Evolutionary conservation across 30 jellyfish, hydroid and myxozoan species (phyloP).

Genomic region (Hydractinia echinata): DNA sequence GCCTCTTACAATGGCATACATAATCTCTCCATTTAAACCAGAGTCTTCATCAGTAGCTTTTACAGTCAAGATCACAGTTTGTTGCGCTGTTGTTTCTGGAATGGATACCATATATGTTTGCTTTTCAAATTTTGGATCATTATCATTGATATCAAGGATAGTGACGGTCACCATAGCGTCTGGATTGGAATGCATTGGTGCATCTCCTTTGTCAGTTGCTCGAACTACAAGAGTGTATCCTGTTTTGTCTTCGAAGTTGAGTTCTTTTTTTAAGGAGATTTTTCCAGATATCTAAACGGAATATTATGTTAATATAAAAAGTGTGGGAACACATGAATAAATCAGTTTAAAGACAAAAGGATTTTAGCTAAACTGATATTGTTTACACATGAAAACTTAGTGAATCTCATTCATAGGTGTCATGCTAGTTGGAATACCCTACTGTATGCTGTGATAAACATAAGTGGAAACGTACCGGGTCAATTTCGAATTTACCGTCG

Average conservation of each 20-base stretch:
- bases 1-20: background rate
- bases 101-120: background rate
- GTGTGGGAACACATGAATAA: too few species aligned
- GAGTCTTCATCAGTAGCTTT: slow-evolving; percentile 9
- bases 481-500: background rate
- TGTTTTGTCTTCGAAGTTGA: slow-evolving; percentile 12
- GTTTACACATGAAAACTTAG: too few species aligned
- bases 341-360: too few species aligned
- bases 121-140: background rate
- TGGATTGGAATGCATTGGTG: background rate
- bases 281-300: slow-evolving; percentile 12
- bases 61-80: background rate
- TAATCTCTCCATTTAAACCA: slow-evolving; percentile 10
- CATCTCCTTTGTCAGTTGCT: slow-evolving; percentile 38
- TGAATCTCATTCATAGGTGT: too few species aligned
- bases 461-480: background rate
- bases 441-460: background rate
- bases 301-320: background rate
- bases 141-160: slow-evolving; percentile 12
- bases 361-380: too few species aligned
- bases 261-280: slow-evolving; percentile 10
- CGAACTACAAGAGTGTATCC: slow-evolving; percentile 10
- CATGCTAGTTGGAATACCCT: too few species aligned
- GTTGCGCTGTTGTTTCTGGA: background rate
- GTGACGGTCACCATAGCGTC: slow-evolving; percentile 16